Evolutionary conservation across 2,797 vertebrate species (phyloP).

Genomic region (Galago senegalensis): DNA sequence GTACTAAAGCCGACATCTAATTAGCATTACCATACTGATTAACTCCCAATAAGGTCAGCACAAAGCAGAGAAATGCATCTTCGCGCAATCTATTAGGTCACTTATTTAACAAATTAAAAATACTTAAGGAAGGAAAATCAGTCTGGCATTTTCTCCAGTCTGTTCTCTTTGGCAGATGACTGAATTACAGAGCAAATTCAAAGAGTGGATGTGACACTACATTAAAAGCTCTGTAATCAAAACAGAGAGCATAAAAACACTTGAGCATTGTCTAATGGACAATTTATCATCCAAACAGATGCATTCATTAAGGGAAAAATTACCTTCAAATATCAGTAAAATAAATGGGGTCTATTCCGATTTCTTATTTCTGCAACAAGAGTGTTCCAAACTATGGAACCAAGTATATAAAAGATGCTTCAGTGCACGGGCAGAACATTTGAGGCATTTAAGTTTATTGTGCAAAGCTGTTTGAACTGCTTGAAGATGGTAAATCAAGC

Average conservation of each 20-base stretch:
- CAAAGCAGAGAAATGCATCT: slow-evolving; percentile 85
- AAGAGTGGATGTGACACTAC: slow-evolving; percentile 63
- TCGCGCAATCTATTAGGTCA: slow-evolving; percentile 86
- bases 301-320: slow-evolving; percentile 84
- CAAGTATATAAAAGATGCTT: slow-evolving; percentile 76
- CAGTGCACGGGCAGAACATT: not conserved
- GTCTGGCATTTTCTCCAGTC: slow-evolving; percentile 74
- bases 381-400: slow-evolving; percentile 71
- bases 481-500: slow-evolving; percentile 76
- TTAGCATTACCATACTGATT: slow-evolving; percentile 87
- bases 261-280: slow-evolving; percentile 84
- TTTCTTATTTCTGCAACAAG: slow-evolving; percentile 78
- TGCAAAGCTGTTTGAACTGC: slow-evolving; percentile 75
- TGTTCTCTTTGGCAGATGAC: slow-evolving; percentile 61
- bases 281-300: slow-evolving; percentile 86
- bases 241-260: slow-evolving; percentile 81
- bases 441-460: slow-evolving; percentile 78
- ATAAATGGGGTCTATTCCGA: slow-evolving; percentile 82
- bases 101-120: slow-evolving; percentile 88
- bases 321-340: slow-evolving; percentile 84
- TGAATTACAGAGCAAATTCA: slow-evolving; percentile 79
- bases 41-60: slow-evolving; percentile 87
- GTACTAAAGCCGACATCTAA: slow-evolving; percentile 86
- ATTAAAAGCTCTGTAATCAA: slow-evolving; percentile 84
- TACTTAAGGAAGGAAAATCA: slow-evolving; percentile 82